These are phyloP conservation scores for Agrotis ipsilon DNA, from an alignment of 2,888 invertebrate genomes.

Conservation along the genomic window DNA sequence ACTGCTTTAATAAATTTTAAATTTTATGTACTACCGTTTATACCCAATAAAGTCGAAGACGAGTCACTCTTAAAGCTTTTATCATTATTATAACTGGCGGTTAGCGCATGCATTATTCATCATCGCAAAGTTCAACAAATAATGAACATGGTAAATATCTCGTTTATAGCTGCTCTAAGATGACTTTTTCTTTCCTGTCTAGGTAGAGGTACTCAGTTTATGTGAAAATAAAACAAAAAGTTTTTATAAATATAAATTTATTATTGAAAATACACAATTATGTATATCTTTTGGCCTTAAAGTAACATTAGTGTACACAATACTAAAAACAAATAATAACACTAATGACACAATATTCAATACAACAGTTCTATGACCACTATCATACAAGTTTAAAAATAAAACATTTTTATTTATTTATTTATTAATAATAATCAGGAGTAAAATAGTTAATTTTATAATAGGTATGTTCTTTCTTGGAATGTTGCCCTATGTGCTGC, in stretches of 20 bases:
- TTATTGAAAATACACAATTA: slow-evolving; percentile 89
- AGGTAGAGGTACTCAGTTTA: too few species aligned
- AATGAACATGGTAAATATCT: too few species aligned
- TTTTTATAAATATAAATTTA: slow-evolving; percentile 87
- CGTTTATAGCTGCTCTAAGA: too few species aligned
- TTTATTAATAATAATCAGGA: slow-evolving; percentile 62
- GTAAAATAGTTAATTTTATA: slow-evolving; percentile 79
- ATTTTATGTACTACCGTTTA: too few species aligned
- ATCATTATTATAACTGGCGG: too few species aligned
- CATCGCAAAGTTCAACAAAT: too few species aligned
- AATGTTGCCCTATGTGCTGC: slow-evolving; percentile 84
- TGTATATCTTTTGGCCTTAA: slow-evolving; percentile 90
- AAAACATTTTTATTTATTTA: slow-evolving; percentile 66
- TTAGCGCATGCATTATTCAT: too few species aligned
- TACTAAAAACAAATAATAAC: slow-evolving; percentile 81
- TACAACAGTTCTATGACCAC: slow-evolving; percentile 87
- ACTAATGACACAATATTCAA: slow-evolving; percentile 84
- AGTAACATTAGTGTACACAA: slow-evolving; percentile 88
- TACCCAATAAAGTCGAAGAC: too few species aligned
- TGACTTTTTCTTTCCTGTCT: too few species aligned
- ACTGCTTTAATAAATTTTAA: too few species aligned
- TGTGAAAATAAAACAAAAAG: slow-evolving; percentile 56
- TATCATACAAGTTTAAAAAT: slow-evolving; percentile 80
- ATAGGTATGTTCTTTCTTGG: slow-evolving; percentile 78
- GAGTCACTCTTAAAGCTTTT: too few species aligned